Percentiles rank a stretch among this genome's conserved stretches.
Evolutionary conservation across 1,140 invertebrate genomes (phyloP).

Genomic region (Semibalanus balanoides): DNA sequence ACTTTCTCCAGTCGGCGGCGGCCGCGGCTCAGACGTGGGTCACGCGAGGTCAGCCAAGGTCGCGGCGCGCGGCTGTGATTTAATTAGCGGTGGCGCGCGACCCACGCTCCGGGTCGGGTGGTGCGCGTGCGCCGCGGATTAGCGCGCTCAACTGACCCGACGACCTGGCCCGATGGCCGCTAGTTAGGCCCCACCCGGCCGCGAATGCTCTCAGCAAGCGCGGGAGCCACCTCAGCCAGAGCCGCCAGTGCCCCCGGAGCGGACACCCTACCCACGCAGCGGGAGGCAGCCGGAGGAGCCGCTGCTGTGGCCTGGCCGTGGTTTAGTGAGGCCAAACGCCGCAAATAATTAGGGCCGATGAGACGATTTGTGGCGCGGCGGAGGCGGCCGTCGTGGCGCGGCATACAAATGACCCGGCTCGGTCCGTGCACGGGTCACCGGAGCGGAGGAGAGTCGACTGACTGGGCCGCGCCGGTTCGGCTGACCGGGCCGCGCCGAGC

Average conservation of each 20-base stretch:
- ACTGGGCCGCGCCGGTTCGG: too few relatives aligned
- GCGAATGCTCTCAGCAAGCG: too few relatives aligned
- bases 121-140: neutral
- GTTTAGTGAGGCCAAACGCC: neutral
- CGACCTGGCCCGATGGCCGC: neutral
- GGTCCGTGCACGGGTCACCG: neutral
- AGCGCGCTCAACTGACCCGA: neutral
- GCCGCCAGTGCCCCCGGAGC: neutral
- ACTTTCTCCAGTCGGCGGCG: neutral
- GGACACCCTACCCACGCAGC: too few relatives aligned
- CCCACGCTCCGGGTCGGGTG: too few relatives aligned
- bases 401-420: neutral
- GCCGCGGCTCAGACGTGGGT: neutral
- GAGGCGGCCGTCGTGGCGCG: too few relatives aligned
- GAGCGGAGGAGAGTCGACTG: too few relatives aligned
- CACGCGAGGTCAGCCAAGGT: neutral
- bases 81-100: neutral
- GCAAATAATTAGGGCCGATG: neutral
- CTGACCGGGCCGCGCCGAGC: too few relatives aligned
- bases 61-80: neutral
- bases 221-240: too few relatives aligned
- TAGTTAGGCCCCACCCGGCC: too few relatives aligned
- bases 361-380: neutral
- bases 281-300: neutral
- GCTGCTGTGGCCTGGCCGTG: neutral